These are phyloP conservation scores for Recurvirostra avosetta DNA, from an alignment of 2,113 vertebrate species.

Conservation along the genomic window DNA sequence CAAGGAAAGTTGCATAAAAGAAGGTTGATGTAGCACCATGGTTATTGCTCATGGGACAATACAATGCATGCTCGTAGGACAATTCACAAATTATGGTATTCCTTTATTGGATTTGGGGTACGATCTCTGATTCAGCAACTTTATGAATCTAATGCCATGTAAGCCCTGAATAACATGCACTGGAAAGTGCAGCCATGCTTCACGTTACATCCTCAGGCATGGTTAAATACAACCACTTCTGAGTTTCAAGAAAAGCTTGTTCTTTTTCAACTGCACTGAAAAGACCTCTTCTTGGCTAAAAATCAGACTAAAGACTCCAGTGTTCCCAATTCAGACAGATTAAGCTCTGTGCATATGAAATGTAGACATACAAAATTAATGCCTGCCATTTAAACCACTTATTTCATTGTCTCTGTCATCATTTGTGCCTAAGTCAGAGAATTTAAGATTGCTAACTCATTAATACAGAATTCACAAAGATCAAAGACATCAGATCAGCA, in stretches of 20 bases:
- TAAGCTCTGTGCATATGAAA: background rate
- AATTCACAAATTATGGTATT: background rate
- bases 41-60: background rate
- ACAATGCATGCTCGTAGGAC: background rate
- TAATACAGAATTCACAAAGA: background rate
- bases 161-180: background rate
- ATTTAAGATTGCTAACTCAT: background rate
- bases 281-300: background rate
- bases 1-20: background rate
- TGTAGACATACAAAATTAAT: background rate
- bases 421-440: background rate
- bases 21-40: background rate
- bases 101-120: background rate
- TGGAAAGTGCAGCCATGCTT: background rate
- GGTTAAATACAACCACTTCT: background rate
- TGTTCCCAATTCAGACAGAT: background rate
- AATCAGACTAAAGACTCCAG: background rate
- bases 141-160: background rate
- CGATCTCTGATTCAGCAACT: background rate
- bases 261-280: background rate
- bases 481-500: background rate
- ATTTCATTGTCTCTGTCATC: background rate
- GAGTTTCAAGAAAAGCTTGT: background rate
- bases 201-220: background rate
- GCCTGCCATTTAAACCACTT: background rate